A percentile compares a stretch with the other conserved stretches of the same genome.
phyloP scores from a whole-genome alignment of 2,113 vertebrate genomes.

The Sminthopsis crassicaudata region DNA sequence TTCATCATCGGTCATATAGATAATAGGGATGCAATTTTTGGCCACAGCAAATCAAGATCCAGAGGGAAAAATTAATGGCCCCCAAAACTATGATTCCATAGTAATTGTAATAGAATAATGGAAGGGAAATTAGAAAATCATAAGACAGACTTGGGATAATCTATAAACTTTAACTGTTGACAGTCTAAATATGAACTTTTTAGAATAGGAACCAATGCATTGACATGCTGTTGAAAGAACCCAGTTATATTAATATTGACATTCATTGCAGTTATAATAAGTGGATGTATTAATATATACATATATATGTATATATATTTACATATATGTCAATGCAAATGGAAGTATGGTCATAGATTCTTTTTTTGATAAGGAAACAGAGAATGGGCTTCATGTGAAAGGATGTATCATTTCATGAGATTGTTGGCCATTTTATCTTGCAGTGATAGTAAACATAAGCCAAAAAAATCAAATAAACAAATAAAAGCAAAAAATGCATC shows the following conservation, averaged over 20 bases:
- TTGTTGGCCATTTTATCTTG: not conserved
- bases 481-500: not conserved
- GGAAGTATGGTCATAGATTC: not conserved
- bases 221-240: not conserved
- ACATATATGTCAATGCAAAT: not conserved
- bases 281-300: not conserved
- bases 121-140: not conserved
- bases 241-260: not conserved
- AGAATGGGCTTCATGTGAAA: not conserved
- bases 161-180: not conserved
- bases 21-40: not conserved
- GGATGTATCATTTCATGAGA: not conserved
- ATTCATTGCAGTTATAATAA: not conserved
- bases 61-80: not conserved
- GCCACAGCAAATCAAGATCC: not conserved
- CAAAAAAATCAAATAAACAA: not conserved
- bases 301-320: not conserved
- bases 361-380: not conserved
- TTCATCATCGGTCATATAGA: not conserved
- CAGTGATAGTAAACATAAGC: not conserved
- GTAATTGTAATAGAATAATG: not conserved
- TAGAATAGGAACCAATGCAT: not conserved
- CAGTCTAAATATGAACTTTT: not conserved
- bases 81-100: not conserved
- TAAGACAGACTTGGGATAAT: not conserved